phyloP scores from a whole-genome alignment of 2,888 invertebrate genomes.

The Napeogenes sylphis region DNA sequence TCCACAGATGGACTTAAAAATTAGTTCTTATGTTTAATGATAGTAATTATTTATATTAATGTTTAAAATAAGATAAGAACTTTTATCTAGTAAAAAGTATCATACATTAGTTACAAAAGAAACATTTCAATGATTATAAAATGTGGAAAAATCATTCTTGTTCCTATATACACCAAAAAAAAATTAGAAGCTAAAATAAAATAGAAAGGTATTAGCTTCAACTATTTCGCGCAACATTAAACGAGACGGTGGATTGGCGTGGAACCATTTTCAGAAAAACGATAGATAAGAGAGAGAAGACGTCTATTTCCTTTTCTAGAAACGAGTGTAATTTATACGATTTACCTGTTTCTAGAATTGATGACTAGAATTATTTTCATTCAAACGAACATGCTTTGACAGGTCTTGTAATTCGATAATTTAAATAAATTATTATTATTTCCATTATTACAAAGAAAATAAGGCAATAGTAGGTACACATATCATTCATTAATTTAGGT shows the following conservation, averaged over 20 bases:
- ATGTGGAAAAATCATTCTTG: neutral
- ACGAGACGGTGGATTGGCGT: slow-evolving; percentile 4
- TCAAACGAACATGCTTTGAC: too few relatives aligned
- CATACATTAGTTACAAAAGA: too few relatives aligned
- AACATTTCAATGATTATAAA: neutral
- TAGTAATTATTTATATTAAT: too few relatives aligned
- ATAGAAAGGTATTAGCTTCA: slow-evolving; percentile 1
- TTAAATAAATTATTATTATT: too few relatives aligned
- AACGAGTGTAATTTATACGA: slow-evolving; percentile 1
- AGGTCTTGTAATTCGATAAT: too few relatives aligned
- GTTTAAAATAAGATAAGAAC: too few relatives aligned
- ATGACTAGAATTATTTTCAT: neutral
- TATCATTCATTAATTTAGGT: too few relatives aligned
- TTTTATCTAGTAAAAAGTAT: too few relatives aligned
- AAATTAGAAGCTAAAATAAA: neutral
- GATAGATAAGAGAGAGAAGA: slow-evolving; percentile 1
- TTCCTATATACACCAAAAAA: neutral
- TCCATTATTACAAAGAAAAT: too few relatives aligned
- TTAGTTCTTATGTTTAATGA: too few relatives aligned
- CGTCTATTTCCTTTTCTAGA: slow-evolving; percentile 1
- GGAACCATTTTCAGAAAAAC: slow-evolving; percentile 4
- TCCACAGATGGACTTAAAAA: too few relatives aligned
- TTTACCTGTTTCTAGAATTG: neutral
- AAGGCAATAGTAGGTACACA: too few relatives aligned
- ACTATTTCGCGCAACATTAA: slow-evolving; percentile 7